Percentiles rank a stretch among this genome's conserved stretches.
These are phyloP conservation scores for Pyrrhosoma nymphula DNA, from an alignment of 2,888 invertebrate species.

Conservation along the genomic window DNA sequence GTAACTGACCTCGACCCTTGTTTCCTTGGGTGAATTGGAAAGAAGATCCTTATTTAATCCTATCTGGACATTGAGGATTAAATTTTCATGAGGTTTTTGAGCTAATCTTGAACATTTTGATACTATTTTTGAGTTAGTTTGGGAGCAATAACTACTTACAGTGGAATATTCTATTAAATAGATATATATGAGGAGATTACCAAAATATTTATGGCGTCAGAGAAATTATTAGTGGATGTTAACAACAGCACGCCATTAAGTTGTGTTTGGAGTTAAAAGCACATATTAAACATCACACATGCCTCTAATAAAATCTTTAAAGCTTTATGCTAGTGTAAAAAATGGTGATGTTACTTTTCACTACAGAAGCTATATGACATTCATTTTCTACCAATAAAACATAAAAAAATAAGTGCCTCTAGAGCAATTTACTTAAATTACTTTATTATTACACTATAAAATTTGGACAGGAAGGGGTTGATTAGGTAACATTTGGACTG, in stretches of 20 bases:
- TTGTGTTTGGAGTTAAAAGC: not conserved
- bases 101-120: too few relatives aligned
- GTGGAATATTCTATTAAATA: too few relatives aligned
- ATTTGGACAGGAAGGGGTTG: not conserved
- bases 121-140: too few relatives aligned
- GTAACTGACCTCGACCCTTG: too few relatives aligned
- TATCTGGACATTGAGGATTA: too few relatives aligned
- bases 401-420: conserved; percentile 28
- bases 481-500: conserved; percentile 42
- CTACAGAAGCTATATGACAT: not conserved
- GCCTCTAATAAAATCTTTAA: conserved; percentile 37
- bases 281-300: conserved; percentile 10
- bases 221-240: not conserved
- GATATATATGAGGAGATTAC: too few relatives aligned
- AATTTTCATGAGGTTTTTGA: too few relatives aligned
- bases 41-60: too few relatives aligned
- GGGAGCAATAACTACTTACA: too few relatives aligned
- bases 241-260: conserved; percentile 11
- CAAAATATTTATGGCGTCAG: too few relatives aligned
- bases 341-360: not conserved
- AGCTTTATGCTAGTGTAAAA: not conserved
- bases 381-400: conserved; percentile 15
- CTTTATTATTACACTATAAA: conserved; percentile 50
- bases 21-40: too few relatives aligned
- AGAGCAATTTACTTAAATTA: conserved; percentile 13